Evolutionary conservation across 2,113 vertebrate species (phyloP).

Genomic region (Pygoscelis antarcticus): DNA sequence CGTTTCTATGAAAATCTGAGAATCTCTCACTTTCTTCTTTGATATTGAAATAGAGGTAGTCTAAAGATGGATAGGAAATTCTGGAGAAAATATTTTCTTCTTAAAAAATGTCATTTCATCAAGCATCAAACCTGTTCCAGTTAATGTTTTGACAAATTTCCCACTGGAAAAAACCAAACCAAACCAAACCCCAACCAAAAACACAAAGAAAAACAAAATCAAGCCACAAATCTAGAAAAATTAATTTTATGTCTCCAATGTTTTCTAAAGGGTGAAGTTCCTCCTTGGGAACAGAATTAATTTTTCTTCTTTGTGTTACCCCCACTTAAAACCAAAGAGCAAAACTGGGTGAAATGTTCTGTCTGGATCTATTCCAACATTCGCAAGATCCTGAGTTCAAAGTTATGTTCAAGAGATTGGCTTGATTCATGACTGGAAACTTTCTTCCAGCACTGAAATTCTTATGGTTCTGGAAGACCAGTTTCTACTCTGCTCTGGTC

Average conservation of each 20-base stretch:
- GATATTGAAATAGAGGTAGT: neutral
- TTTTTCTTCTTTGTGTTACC: neutral
- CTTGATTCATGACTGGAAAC: neutral
- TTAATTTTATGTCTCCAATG: neutral
- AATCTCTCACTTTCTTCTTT: neutral
- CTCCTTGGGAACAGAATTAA: neutral
- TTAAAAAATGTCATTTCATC: fast-evolving
- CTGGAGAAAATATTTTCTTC: neutral
- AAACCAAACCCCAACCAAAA: neutral
- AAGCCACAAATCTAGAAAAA: neutral
- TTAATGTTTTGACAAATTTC: neutral
- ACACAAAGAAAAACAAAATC: neutral
- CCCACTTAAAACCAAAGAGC: neutral
- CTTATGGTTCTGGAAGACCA: neutral
- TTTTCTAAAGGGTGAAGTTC: neutral
- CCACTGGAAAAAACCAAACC: neutral
- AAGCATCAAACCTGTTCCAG: neutral
- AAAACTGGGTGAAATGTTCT: neutral
- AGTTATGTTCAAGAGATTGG: neutral
- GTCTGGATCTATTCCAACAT: neutral
- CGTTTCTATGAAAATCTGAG: neutral
- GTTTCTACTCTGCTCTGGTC: neutral
- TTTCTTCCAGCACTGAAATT: neutral
- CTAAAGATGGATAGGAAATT: neutral
- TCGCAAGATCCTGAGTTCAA: neutral